phyloP scores from a whole-genome alignment of 2,888 invertebrate species.

The Limnephilus rhombicus region DNA sequence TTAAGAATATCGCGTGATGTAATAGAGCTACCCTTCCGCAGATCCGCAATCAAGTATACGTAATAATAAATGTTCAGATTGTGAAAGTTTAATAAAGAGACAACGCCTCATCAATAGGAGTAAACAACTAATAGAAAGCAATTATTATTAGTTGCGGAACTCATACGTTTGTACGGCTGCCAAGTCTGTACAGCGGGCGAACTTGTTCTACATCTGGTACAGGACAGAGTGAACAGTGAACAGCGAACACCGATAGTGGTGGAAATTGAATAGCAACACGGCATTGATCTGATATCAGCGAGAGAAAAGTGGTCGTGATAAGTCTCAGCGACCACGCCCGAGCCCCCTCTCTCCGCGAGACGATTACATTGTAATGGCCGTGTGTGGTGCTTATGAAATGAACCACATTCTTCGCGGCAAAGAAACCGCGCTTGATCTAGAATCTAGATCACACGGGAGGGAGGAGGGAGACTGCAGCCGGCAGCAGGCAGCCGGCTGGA shows the following conservation, averaged over 20 bases:
- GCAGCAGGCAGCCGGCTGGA: background rate
- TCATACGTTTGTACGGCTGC: background rate
- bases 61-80: background rate
- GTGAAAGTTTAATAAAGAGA: constrained; percentile 20
- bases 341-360: constrained; percentile 13
- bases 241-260: background rate
- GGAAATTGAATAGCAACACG: background rate
- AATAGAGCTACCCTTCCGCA: background rate
- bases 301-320: constrained; percentile 44
- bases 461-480: constrained; percentile 17
- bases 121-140: constrained; percentile 35
- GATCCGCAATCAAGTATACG: background rate
- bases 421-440: constrained; percentile 54
- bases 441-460: constrained; percentile 47
- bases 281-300: constrained; percentile 46
- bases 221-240: background rate
- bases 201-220: background rate
- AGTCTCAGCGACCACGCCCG: constrained; percentile 47
- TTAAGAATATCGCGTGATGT: background rate
- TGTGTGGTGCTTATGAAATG: constrained; percentile 58
- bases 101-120: constrained; percentile 24
- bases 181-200: background rate
- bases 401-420: constrained; percentile 58
- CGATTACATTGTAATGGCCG: constrained; percentile 44
- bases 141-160: constrained; percentile 21